These are phyloP conservation scores for Crax fasciolata DNA, from an alignment of 2,797 vertebrate genomes.

Conservation along the genomic window DNA sequence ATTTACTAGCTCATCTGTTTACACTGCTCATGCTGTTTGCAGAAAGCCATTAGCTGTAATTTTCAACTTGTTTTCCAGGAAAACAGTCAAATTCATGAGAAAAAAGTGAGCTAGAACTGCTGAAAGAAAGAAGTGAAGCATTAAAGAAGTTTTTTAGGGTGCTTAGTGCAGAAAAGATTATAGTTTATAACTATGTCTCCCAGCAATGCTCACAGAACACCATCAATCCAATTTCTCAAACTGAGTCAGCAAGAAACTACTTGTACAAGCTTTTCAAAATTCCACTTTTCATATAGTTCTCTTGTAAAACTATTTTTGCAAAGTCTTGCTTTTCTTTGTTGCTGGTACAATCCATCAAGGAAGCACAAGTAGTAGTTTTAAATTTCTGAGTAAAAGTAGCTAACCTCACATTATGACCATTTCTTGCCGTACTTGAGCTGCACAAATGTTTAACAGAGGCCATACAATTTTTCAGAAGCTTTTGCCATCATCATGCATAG, in stretches of 20 bases:
- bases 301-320: neutral
- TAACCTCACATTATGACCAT: neutral
- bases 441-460: neutral
- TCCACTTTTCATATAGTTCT: neutral
- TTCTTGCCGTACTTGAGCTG: neutral
- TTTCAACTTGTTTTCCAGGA: neutral
- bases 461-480: neutral
- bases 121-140: neutral
- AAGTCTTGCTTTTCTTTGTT: neutral
- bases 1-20: conserved; percentile 42
- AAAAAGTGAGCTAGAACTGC: neutral
- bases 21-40: neutral
- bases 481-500: neutral
- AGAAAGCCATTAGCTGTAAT: conserved; percentile 2
- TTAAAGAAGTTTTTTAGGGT: neutral
- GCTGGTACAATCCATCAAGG: neutral
- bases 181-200: neutral
- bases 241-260: neutral
- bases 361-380: neutral
- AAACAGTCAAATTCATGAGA: neutral
- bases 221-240: neutral
- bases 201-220: neutral
- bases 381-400: conserved; percentile 5
- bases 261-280: neutral
- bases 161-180: neutral